Evolutionary conservation across 2,113 vertebrate genomes (phyloP).

Genomic region (Tachycineta bicolor): DNA sequence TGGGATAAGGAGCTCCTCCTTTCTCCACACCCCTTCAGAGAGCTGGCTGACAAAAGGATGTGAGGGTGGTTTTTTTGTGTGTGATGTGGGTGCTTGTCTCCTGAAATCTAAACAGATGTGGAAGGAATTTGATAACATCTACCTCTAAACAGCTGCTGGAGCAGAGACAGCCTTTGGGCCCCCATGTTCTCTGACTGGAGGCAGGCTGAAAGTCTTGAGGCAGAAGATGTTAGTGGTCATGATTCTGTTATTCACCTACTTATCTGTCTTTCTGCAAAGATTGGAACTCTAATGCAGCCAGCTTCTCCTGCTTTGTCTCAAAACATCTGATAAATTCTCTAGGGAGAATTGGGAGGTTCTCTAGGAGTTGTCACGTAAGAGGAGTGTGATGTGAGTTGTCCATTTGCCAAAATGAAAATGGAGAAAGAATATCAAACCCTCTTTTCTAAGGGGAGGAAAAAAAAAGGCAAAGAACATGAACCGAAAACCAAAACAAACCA

Average conservation of each 20-base stretch:
- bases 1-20: neutral
- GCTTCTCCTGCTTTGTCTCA: neutral
- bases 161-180: neutral
- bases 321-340: neutral
- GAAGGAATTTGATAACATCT: neutral
- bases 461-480: neutral
- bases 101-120: neutral
- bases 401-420: neutral
- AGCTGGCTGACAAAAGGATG: neutral
- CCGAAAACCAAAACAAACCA: neutral
- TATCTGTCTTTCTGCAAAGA: neutral
- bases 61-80: neutral
- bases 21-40: neutral
- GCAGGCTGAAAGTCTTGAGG: accelerated
- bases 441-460: neutral
- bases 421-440: neutral
- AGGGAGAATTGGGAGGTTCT: neutral
- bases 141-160: neutral
- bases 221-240: neutral
- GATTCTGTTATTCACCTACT: neutral
- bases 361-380: neutral
- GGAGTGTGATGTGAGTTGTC: neutral
- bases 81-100: neutral
- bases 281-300: neutral
- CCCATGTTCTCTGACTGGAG: neutral